Evolutionary conservation across 2,113 vertebrate genomes (phyloP).

Genomic region (Pheucticus melanocephalus): DNA sequence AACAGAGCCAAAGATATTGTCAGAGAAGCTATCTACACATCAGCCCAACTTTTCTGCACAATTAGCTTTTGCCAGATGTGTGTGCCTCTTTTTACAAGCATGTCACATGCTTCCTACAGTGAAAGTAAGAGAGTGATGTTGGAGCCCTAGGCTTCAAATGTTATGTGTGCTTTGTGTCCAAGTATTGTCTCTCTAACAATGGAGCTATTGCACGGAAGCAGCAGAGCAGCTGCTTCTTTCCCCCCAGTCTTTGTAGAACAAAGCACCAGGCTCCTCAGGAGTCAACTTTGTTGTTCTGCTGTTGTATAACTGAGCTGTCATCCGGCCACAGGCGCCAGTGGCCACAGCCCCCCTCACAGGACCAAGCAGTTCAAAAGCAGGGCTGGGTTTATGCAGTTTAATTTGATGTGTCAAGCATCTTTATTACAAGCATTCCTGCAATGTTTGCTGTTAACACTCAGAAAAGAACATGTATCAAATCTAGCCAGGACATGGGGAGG

Average conservation of each 20-base stretch:
- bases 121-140: neutral
- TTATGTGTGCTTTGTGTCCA: neutral
- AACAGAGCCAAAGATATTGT: neutral
- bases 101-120: neutral
- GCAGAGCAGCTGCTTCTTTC: neutral
- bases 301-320: conserved; percentile 17
- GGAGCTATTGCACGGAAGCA: conserved; percentile 18
- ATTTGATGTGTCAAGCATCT: neutral
- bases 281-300: conserved; percentile 26
- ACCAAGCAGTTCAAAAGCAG: conserved; percentile 15
- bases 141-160: neutral
- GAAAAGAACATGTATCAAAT: neutral
- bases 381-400: neutral
- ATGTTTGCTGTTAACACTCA: neutral
- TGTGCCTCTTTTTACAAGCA: neutral
- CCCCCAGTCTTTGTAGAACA: conserved; percentile 43
- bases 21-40: neutral
- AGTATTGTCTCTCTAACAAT: conserved; percentile 42
- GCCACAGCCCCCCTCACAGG: neutral
- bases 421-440: neutral
- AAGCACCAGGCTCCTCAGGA: conserved; percentile 41
- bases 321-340: conserved; percentile 6
- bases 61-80: neutral
- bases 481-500: neutral
- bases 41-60: neutral